These are phyloP conservation scores for Celastrina argiolus DNA, from an alignment of 2,888 invertebrate genomes.

Conservation along the genomic window DNA sequence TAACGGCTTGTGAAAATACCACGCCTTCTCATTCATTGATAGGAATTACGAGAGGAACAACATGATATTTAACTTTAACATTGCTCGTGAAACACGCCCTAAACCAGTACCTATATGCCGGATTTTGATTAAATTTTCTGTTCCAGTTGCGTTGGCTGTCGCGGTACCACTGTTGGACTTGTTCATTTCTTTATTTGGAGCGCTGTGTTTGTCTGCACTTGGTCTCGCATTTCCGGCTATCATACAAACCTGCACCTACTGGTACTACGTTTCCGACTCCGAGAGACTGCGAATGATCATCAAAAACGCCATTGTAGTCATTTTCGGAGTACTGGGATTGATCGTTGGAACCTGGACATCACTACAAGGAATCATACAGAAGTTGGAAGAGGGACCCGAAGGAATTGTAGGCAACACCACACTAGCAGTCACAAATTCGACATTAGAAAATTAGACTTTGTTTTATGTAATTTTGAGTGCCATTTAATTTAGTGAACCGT, in stretches of 20 bases:
- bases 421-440: conserved; percentile 32
- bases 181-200: conserved; percentile 90
- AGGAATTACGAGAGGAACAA: too few species aligned
- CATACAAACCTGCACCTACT: conserved; percentile 90
- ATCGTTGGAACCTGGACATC: conserved; percentile 84
- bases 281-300: conserved; percentile 77
- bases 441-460: conserved; percentile 32
- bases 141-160: conserved; percentile 88
- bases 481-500: conserved; percentile 41
- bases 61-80: too few species aligned
- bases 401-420: conserved; percentile 33
- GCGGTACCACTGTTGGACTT: conserved; percentile 90
- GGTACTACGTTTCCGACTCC: conserved; percentile 80
- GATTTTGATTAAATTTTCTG: not conserved
- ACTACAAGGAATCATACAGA: conserved; percentile 79
- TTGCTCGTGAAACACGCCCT: too few species aligned
- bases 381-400: conserved; percentile 56
- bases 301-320: conserved; percentile 80
- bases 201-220: conserved; percentile 90
- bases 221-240: conserved; percentile 94
- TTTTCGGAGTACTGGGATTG: conserved; percentile 82
- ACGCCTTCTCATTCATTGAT: too few species aligned
- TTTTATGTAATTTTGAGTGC: conserved; percentile 40
- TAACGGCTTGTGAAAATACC: too few species aligned
- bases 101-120: not conserved